Percentiles rank a stretch among this genome's conserved stretches.
phyloP scores from a whole-genome alignment of 2,888 invertebrate genomes.

The Timandra comae region DNA sequence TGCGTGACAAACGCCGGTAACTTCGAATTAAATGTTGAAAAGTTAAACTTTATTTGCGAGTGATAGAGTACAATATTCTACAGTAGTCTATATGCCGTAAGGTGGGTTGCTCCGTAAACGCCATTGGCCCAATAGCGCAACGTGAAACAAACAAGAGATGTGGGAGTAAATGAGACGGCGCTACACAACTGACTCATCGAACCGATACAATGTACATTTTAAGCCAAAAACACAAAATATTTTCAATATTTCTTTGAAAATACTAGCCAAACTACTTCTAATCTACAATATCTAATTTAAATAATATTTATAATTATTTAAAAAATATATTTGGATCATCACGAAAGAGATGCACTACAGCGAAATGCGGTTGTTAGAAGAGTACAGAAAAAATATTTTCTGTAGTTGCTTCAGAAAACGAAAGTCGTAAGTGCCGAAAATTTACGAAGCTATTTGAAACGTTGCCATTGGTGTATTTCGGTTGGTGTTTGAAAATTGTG shows the following conservation, averaged over 20 bases:
- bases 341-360: conserved; percentile 43
- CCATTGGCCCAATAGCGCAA: conserved; percentile 71
- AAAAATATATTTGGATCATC: conserved; percentile 3
- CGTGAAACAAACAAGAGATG: conserved; percentile 73
- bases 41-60: conserved; percentile 72
- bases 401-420: conserved; percentile 17
- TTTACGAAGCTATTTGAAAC: conserved; percentile 16
- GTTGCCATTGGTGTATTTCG: conserved; percentile 12
- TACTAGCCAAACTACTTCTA: no score
- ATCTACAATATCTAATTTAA: conserved; percentile 23
- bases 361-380: conserved; percentile 31
- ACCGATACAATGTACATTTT: conserved; percentile 18
- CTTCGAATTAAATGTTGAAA: conserved; percentile 69
- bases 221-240: conserved; percentile 21
- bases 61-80: conserved; percentile 68
- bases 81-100: conserved; percentile 66
- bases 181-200: conserved; percentile 31
- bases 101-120: conserved; percentile 74
- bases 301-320: conserved; percentile 1
- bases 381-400: conserved; percentile 51
- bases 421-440: conserved; percentile 26
- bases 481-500: conserved; percentile 19
- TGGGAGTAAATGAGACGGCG: conserved; percentile 61
- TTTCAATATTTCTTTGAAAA: no score
- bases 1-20: conserved; percentile 75